These are phyloP conservation scores for Abramis brama DNA, from an alignment of 2,113 vertebrate genomes.

Conservation along the genomic window DNA sequence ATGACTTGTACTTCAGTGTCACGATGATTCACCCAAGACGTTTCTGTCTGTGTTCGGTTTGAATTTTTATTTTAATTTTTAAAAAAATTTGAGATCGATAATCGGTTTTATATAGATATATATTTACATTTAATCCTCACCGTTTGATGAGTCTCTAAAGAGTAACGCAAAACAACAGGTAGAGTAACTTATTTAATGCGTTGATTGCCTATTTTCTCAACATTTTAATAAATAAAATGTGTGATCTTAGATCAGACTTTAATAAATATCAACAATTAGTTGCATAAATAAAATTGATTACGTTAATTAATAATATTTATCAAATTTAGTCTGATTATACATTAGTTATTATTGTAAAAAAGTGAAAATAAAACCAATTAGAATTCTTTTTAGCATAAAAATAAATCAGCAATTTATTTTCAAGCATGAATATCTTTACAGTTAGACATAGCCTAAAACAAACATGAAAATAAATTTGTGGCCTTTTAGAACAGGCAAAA, in stretches of 20 bases:
- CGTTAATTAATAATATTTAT: not conserved
- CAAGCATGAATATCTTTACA: not conserved
- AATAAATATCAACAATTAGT: not conserved
- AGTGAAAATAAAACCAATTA: not conserved
- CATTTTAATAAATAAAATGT: not conserved
- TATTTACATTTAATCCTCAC: not conserved
- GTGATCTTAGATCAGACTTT: not conserved
- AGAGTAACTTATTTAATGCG: not conserved
- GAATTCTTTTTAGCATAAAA: not conserved
- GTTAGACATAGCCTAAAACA: not conserved
- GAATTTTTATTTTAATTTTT: too few species aligned
- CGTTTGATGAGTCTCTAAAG: not conserved
- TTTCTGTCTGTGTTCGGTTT: not conserved
- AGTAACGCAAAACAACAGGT: not conserved
- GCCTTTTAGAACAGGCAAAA: not conserved
- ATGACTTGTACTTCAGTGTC: not conserved
- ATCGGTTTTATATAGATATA: not conserved
- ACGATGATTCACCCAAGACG: too few species aligned
- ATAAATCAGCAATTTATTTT: not conserved
- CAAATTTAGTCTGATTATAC: not conserved
- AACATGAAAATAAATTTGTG: not conserved
- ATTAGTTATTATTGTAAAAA: not conserved
- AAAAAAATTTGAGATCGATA: too few species aligned
- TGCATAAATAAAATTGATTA: not conserved
- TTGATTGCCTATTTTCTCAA: too few species aligned